Conservation (phyloP, 2,113 vertebrate species). For the Ptychochromis oligacanthus region DNA sequence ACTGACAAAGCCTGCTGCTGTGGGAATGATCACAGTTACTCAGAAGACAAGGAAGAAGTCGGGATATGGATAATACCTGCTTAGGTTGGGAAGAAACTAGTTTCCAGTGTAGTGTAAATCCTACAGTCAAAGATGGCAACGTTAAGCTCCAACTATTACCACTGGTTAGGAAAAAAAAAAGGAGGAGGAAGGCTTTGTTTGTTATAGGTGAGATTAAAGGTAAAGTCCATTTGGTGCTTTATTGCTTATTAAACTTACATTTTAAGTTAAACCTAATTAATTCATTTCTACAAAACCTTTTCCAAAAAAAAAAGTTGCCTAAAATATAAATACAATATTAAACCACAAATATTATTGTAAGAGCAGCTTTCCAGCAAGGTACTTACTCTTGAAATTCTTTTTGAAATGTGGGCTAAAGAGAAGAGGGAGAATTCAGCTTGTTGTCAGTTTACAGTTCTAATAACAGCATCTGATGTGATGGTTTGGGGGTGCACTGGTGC, state of each 20-base stretch:
- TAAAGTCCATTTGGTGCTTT: no score
- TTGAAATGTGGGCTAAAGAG: neutral
- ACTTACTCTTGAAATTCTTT: neutral
- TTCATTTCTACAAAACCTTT: neutral
- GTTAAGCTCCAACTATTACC: no score
- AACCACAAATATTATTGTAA: neutral
- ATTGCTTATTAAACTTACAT: neutral
- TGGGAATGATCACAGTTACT: slow-evolving; percentile 7
- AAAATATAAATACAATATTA: neutral
- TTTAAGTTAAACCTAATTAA: neutral
- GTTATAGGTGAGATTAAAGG: neutral
- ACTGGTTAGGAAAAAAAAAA: no score
- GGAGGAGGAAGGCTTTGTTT: neutral
- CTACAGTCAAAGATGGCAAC: neutral
- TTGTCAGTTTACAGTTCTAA: neutral
- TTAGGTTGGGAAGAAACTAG: neutral
- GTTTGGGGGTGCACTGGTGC: neutral
- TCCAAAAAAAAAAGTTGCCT: fast-evolving
- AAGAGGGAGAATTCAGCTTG: neutral
- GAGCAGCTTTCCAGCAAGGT: neutral
- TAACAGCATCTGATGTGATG: neutral
- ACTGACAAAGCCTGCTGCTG: neutral
- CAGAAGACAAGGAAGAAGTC: neutral
- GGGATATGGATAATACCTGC: neutral
- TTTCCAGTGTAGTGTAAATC: neutral